These are phyloP conservation scores for Ctena decussata DNA, from an alignment of 2,888 invertebrate species.

Conservation along the genomic window DNA sequence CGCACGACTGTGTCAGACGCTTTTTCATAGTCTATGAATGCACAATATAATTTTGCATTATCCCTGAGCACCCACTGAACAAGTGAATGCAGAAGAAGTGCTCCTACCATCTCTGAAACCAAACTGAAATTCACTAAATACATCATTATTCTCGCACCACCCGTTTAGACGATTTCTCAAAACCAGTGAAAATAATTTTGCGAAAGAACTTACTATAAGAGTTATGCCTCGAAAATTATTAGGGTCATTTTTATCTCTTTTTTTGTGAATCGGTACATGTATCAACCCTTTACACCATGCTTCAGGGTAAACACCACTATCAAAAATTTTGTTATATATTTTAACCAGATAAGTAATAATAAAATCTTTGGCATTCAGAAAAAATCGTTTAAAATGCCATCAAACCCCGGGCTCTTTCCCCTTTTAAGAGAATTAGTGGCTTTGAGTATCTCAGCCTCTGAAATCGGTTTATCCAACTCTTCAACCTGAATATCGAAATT, in stretches of 20 bases:
- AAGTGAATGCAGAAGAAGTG: neutral
- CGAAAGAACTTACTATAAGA: conserved; percentile 34
- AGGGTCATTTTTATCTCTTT: neutral
- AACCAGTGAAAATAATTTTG: conserved; percentile 37
- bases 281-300: conserved; percentile 33
- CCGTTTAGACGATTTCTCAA: conserved; percentile 17
- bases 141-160: conserved; percentile 7
- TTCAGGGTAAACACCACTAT: conserved; percentile 32
- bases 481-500: no score
- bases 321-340: conserved; percentile 32
- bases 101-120: conserved; percentile 21
- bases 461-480: no score
- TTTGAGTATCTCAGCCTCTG: no score
- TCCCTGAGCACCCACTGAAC: conserved; percentile 1
- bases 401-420: no score
- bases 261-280: conserved; percentile 46
- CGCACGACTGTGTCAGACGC: neutral
- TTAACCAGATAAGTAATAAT: conserved; percentile 22
- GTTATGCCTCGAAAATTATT: neutral
- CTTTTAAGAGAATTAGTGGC: no score
- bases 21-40: neutral
- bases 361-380: no score
- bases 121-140: conserved; percentile 20
- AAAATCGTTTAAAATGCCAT: no score
- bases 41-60: conserved; percentile 5